Conservation (phyloP, 2,888 invertebrate species). For the Hydriomena furcata region DNA sequence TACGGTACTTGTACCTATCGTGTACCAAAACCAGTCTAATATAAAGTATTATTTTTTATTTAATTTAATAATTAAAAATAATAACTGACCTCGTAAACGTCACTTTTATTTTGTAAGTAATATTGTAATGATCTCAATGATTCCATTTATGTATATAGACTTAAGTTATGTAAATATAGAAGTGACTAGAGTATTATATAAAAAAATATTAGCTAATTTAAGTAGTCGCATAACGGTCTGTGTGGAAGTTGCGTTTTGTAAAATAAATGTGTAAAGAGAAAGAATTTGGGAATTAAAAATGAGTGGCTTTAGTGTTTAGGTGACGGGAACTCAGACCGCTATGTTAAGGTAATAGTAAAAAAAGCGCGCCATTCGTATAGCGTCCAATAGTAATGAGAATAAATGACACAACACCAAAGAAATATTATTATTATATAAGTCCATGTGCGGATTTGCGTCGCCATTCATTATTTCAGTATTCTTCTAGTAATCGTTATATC, state of each 20-base stretch:
- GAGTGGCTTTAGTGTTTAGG: constrained; percentile 36
- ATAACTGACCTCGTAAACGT: constrained; percentile 67
- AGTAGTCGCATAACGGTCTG: constrained; percentile 51
- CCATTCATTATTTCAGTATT: constrained; percentile 77
- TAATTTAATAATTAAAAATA: constrained; percentile 50
- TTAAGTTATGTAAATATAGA: constrained; percentile 70
- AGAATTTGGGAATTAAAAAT: constrained; percentile 33
- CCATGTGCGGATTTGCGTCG: constrained; percentile 65
- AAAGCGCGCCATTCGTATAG: constrained; percentile 68
- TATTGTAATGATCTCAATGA: constrained; percentile 81
- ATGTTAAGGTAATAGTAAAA: constrained; percentile 42
- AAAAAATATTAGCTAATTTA: constrained; percentile 49
- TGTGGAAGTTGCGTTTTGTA: constrained; percentile 47
- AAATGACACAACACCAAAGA: constrained; percentile 82
- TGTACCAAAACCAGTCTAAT: constrained; percentile 76
- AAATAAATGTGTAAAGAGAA: constrained; percentile 40
- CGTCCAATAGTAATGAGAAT: constrained; percentile 73
- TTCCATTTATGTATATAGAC: constrained; percentile 80
- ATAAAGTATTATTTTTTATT: constrained; percentile 78
- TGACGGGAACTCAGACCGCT: constrained; percentile 48
- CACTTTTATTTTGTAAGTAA: constrained; percentile 64
- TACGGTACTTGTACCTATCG: constrained; percentile 54
- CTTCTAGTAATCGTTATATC: constrained; percentile 63
- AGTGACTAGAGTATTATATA: constrained; percentile 30
- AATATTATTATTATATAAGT: constrained; percentile 66